Conservation (phyloP, 2,888 invertebrate species). For the Lissonota sp. region DNA sequence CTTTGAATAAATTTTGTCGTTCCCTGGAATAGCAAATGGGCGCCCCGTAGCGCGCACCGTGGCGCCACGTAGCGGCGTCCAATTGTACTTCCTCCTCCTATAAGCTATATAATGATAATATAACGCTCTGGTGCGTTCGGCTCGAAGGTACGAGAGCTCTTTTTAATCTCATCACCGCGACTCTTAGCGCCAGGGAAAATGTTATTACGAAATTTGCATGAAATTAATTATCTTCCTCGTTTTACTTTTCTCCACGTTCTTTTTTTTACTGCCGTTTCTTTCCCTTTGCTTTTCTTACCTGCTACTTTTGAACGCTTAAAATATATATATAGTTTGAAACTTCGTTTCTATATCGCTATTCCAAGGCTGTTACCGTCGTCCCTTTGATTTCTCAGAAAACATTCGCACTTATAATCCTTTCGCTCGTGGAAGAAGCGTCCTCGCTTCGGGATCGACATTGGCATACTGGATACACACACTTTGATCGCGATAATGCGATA, state of each 20-base stretch:
- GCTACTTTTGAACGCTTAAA: conserved; percentile 15
- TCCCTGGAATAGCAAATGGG: no score
- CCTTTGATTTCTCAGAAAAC: conserved; percentile 52
- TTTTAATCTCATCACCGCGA: not conserved
- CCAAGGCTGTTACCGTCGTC: not conserved
- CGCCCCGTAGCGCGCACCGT: no score
- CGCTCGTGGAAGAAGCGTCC: not conserved
- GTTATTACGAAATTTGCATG: conserved; percentile 58
- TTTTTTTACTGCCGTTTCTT: not conserved
- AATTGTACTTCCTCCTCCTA: not conserved
- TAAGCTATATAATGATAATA: not conserved
- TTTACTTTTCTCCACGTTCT: not conserved
- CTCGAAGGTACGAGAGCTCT: not conserved
- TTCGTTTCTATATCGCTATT: not conserved
- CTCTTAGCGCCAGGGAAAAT: conserved; percentile 27
- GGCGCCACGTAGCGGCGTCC: no score
- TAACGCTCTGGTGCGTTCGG: not conserved
- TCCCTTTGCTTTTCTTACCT: conserved; percentile 21
- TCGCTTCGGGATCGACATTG: conserved; percentile 19
- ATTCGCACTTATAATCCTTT: conserved; percentile 35
- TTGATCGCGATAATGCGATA: conserved; percentile 52
- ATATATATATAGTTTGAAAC: conserved; percentile 30
- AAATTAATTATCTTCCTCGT: conserved; percentile 50
- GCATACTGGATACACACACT: conserved; percentile 21
- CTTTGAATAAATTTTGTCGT: no score